Conservation (phyloP, 2,797 vertebrate species). For the Serranus cabrilla region DNA sequence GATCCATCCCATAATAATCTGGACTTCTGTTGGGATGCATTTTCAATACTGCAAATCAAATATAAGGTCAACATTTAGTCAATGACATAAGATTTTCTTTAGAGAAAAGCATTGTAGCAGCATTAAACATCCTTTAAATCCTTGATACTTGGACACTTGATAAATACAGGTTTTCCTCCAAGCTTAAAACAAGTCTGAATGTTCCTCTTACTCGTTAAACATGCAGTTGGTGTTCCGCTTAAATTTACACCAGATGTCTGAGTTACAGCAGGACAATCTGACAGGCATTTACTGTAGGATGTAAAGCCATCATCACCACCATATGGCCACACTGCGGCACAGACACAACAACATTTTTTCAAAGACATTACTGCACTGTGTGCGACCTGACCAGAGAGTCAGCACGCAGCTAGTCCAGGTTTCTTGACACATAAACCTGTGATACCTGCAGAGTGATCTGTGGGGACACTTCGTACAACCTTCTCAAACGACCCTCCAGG, state of each 20-base stretch:
- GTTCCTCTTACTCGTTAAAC: constrained; percentile 5
- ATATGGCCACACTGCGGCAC: constrained; percentile 63
- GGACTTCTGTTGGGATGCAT: too few relatives aligned
- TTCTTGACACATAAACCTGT: constrained; percentile 84
- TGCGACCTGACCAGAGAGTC: background rate
- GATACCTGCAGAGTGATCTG: constrained; percentile 84
- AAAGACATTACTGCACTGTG: background rate
- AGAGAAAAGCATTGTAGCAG: too few relatives aligned
- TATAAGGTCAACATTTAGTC: too few relatives aligned
- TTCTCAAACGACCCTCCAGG: background rate
- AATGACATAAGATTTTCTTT: too few relatives aligned
- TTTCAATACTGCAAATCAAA: too few relatives aligned
- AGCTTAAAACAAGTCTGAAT: background rate
- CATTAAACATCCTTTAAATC: too few relatives aligned
- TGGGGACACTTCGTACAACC: background rate
- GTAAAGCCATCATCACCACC: constrained; percentile 28
- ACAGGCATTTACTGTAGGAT: constrained; percentile 24
- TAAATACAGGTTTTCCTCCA: constrained; percentile 3
- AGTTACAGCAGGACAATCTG: constrained; percentile 14
- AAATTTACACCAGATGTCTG: constrained; percentile 25
- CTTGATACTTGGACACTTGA: too few relatives aligned
- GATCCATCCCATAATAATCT: too few relatives aligned
- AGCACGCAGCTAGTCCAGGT: constrained; percentile 81
- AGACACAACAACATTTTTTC: constrained; percentile 5
- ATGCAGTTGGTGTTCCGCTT: constrained; percentile 21